Base-by-base conservation (phyloP, 2,888 invertebrate species). In the Epinotia brunnichana region DNA sequence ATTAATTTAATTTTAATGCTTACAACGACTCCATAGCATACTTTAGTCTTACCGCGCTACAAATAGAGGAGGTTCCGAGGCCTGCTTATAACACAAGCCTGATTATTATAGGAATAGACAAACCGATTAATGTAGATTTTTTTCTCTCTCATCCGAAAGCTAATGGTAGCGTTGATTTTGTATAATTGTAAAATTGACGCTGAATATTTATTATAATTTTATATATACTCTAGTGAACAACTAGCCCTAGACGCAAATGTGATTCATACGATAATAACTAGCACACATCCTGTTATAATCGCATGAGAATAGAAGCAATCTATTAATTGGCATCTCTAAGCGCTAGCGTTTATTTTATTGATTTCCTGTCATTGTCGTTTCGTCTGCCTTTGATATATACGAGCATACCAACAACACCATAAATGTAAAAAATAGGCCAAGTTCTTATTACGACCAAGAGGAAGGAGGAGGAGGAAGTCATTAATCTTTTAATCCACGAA, bases 241-340 rank as follows among this genome's bases (percentile, higher is more conserved):
- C 0, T 15, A 39, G 17, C 7, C 15, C 7, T 41, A 10, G 17
- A 3, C 44, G 21, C 62, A 35, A 57, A 21, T 73, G 48, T 73
- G 72, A 73, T 41, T 73, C 72, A 73, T 51, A 48, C 56, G 61
- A 68, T 68, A 39, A 68, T 11, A 57, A 41, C 62, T 68, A 57
- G 63, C 62, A 68, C 72, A 73, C 57, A 51, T 73, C 72, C 72
- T 73, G 72, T 57, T 11, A 63, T 63, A 73, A 73, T 63, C 57
- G 39, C 39, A 57, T 59, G 72, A 17, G 61, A 68, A 51, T 51
- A 57, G 29, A 54, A 63, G 53, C 67, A 44, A 48, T 67, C 44
- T 61, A 62, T 62, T 68, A 60, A 68, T 62, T 68, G 67, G 35
- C 61, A 48, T 51, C 24, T 24, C 13, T 5, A 57, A 51, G 67